Conservation (phyloP, 2,797 vertebrate genomes). For the Phalloptychus januarius region DNA sequence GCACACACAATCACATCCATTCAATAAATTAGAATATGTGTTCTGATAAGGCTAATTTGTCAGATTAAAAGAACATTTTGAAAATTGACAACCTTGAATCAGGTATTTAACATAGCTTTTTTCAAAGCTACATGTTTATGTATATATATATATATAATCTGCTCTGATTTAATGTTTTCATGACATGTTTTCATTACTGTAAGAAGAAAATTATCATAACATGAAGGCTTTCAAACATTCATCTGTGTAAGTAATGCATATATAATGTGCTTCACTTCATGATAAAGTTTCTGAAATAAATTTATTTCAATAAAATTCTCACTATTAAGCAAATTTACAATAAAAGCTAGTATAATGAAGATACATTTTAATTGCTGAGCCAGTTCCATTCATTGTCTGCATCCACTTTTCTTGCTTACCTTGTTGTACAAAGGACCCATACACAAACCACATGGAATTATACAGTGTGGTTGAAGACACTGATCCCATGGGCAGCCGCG, state of each 20-base stretch:
- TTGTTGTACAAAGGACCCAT: slow-evolving; percentile 98
- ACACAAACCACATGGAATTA: slow-evolving; percentile 99
- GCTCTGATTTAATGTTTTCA: neutral
- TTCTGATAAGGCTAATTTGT: too few relatives aligned
- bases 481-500: slow-evolving; percentile 95
- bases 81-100: too few relatives aligned
- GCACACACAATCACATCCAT: too few relatives aligned
- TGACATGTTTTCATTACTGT: too few relatives aligned
- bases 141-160: too few relatives aligned
- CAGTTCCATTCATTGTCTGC: neutral
- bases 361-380: neutral
- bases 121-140: neutral
- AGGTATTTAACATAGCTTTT: too few relatives aligned
- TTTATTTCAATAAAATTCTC: neutral
- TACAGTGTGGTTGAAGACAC: slow-evolving; percentile 97
- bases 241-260: too few relatives aligned
- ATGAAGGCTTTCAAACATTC: too few relatives aligned
- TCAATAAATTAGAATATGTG: neutral
- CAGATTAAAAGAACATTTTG: too few relatives aligned
- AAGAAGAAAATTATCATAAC: too few relatives aligned
- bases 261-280: too few relatives aligned
- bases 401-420: slow-evolving; percentile 80
- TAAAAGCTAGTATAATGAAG: neutral
- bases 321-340: neutral
- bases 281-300: too few relatives aligned